Conservation (phyloP, 1,140 invertebrate genomes). For the Drosophila pallidifrons region DNA sequence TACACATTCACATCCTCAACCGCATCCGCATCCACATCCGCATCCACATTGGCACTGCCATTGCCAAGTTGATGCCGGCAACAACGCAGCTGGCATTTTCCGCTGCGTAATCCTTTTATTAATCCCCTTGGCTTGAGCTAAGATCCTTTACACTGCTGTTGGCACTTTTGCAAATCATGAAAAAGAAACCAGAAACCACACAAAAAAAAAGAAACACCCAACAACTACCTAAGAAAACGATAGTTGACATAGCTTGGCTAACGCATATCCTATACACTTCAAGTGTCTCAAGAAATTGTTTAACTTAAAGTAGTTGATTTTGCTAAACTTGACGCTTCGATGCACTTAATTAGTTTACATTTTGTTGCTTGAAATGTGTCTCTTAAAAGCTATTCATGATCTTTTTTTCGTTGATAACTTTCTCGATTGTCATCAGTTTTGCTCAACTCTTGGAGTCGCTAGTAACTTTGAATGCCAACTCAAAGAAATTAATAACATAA, state of each 20-base stretch:
- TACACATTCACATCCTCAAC: slow-evolving; percentile 8
- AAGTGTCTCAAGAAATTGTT: background rate
- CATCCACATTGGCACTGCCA: slow-evolving; percentile 44
- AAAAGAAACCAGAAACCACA: slow-evolving; percentile 46
- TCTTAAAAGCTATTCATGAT: no score
- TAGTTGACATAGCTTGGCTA: background rate
- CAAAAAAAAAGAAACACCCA: slow-evolving; percentile 10
- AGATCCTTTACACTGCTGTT: slow-evolving; percentile 81
- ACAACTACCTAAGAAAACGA: slow-evolving; percentile 4
- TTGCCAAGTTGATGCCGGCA: slow-evolving; percentile 61
- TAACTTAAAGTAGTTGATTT: no score
- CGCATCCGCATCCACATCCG: slow-evolving; percentile 42
- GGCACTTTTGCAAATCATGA: slow-evolving; percentile 79
- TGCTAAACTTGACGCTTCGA: no score
- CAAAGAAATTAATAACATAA: no score
- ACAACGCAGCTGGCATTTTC: slow-evolving; percentile 79
- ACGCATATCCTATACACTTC: background rate
- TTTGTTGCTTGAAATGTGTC: no score
- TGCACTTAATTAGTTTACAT: no score
- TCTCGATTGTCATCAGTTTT: no score
- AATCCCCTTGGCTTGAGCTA: slow-evolving; percentile 77
- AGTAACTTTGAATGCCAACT: no score
- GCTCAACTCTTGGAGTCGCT: no score
- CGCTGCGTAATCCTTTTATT: slow-evolving; percentile 83
- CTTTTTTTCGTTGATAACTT: no score